These are phyloP conservation scores for Actinostola sp. DNA, from an alignment of 92 coral and sea anemone species.

Conservation along the genomic window DNA sequence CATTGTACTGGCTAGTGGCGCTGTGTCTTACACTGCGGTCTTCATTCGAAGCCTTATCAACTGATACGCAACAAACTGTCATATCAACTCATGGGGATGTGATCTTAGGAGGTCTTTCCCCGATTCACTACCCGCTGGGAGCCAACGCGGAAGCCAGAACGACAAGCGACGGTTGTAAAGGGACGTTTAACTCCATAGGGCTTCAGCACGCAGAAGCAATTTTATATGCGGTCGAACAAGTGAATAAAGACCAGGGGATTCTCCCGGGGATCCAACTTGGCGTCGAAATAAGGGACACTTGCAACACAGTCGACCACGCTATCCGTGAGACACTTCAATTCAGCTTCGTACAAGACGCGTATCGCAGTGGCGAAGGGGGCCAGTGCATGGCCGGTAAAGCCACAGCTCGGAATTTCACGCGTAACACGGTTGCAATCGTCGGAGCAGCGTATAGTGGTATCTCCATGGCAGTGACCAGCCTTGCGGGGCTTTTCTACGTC, in stretches of 20 bases:
- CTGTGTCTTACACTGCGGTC: neutral
- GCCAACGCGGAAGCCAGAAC: neutral
- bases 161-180: constrained; percentile 42
- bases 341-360: constrained; percentile 59
- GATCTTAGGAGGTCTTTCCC: constrained; percentile 60
- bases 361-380: constrained; percentile 8
- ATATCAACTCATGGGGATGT: constrained; percentile 51
- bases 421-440: constrained; percentile 66
- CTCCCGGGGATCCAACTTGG: constrained; percentile 70
- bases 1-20: neutral
- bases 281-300: constrained; percentile 72
- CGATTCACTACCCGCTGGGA: constrained; percentile 63
- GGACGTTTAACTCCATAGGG: constrained; percentile 71
- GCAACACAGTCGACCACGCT: constrained; percentile 77
- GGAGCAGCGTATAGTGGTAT: constrained; percentile 89
- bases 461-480: constrained; percentile 73
- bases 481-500: constrained; percentile 78
- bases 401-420: neutral
- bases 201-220: constrained; percentile 77
- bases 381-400: neutral
- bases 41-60: constrained; percentile 1
- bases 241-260: constrained; percentile 56
- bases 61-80: neutral
- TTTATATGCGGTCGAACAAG: constrained; percentile 61
- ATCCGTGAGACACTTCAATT: constrained; percentile 68